A percentile compares a stretch with the other conserved stretches of the same genome.
phyloP scores from a whole-genome alignment of 1,140 invertebrate genomes.

The Heliconius eleuchia region DNA sequence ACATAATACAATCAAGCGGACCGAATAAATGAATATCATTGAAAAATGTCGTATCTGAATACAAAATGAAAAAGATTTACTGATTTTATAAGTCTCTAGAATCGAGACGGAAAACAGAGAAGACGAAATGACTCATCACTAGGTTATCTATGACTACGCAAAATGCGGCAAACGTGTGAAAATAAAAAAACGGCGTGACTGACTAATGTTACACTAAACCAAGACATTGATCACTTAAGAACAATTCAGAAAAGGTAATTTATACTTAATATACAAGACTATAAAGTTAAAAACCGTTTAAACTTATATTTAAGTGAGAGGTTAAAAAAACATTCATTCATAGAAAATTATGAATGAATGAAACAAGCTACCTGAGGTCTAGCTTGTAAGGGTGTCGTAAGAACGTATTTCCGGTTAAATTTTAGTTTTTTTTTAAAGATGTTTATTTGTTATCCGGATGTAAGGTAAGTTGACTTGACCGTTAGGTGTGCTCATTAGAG shows the following conservation, averaged over 20 bases:
- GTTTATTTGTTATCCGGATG: slow-evolving; percentile 52
- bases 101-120: background rate
- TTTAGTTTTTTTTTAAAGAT: slow-evolving; percentile 54
- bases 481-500: slow-evolving; percentile 54
- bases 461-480: slow-evolving; percentile 63
- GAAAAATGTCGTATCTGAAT: background rate
- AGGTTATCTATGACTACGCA: background rate
- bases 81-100: background rate
- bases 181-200: background rate
- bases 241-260: background rate
- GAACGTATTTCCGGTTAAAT: slow-evolving; percentile 48
- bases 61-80: no score
- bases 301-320: background rate
- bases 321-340: slow-evolving; percentile 54
- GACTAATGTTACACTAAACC: slow-evolving; percentile 5
- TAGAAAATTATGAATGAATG: slow-evolving; percentile 58
- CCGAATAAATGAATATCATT: no score
- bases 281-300: background rate
- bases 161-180: slow-evolving; percentile 2
- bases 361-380: slow-evolving; percentile 51
- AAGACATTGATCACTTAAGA: background rate
- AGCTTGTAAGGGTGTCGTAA: slow-evolving; percentile 46
- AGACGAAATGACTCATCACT: background rate
- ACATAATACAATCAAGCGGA: no score
- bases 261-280: background rate